These are phyloP conservation scores for Zelostemma sp. DNA, from an alignment of 1,140 invertebrate genomes.

Conservation along the genomic window DNA sequence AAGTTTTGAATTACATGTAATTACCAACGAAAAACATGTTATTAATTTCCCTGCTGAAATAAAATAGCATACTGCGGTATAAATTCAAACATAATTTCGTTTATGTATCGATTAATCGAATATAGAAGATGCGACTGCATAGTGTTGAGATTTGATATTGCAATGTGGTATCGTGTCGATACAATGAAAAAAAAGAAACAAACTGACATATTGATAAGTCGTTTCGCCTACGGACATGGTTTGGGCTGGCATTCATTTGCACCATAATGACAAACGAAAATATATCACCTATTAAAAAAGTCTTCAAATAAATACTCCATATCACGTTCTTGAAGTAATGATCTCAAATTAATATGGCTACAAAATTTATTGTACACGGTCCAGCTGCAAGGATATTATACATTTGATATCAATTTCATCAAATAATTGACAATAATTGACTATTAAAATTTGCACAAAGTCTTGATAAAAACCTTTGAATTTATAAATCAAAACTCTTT, in stretches of 20 bases:
- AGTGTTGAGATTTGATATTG: slow-evolving; percentile 20
- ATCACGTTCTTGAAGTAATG: too few relatives aligned
- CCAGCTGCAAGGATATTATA: too few relatives aligned
- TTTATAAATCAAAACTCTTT: too few relatives aligned
- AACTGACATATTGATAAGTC: slow-evolving; percentile 29
- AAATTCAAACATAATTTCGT: slow-evolving; percentile 41
- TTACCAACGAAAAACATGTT: slow-evolving; percentile 22
- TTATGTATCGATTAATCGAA: slow-evolving; percentile 34
- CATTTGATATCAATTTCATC: too few relatives aligned
- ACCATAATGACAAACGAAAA: slow-evolving; percentile 22
- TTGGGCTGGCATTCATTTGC: slow-evolving; percentile 22
- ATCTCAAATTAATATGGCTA: too few relatives aligned
- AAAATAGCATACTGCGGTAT: slow-evolving; percentile 33
- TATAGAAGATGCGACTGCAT: slow-evolving; percentile 32
- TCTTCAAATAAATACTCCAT: too few relatives aligned
- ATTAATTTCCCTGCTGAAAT: slow-evolving; percentile 36
- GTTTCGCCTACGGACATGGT: slow-evolving; percentile 12
- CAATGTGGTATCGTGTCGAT: slow-evolving; percentile 8
- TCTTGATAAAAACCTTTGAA: too few relatives aligned
- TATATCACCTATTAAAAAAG: slow-evolving; percentile 28
- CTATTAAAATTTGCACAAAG: too few relatives aligned
- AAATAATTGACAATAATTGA: too few relatives aligned
- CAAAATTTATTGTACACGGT: too few relatives aligned
- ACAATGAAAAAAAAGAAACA: slow-evolving; percentile 11
- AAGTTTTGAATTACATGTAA: slow-evolving; percentile 38